These are phyloP conservation scores for Limnodromus scolopaceus DNA, from an alignment of 2,797 vertebrate species.

Conservation along the genomic window DNA sequence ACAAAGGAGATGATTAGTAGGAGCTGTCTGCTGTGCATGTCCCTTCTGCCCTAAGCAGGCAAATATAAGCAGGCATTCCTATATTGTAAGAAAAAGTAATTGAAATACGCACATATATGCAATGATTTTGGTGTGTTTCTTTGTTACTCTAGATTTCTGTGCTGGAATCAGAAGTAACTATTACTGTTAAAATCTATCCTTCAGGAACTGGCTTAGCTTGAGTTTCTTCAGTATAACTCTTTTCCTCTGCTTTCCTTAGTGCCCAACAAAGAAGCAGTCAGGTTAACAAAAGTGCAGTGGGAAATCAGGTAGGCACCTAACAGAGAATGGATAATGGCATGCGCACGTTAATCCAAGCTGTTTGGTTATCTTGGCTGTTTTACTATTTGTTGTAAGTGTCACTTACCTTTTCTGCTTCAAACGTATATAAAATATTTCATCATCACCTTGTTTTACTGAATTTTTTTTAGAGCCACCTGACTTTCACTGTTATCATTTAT, in stretches of 20 bases:
- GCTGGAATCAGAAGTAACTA: background rate
- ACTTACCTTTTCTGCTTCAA: conserved; percentile 54
- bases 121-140: conserved; percentile 37
- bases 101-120: background rate
- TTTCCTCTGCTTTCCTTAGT: conserved; percentile 80
- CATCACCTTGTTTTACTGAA: conserved; percentile 11
- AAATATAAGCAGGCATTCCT: background rate
- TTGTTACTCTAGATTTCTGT: background rate
- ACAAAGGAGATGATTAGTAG: background rate
- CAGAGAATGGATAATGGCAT: conserved; percentile 64
- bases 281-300: conserved; percentile 90
- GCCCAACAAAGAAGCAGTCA: conserved; percentile 96
- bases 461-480: conserved; percentile 33
- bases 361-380: conserved; percentile 52
- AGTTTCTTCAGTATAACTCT: conserved; percentile 69
- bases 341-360: conserved; percentile 42
- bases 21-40: background rate
- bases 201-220: background rate
- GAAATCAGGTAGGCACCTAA: conserved; percentile 89
- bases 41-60: background rate
- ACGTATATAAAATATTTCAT: background rate
- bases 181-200: conserved; percentile 29
- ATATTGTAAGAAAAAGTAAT: background rate
- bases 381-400: conserved; percentile 38
- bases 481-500: background rate